These are phyloP conservation scores for Cataglyphis albicans DNA, from an alignment of 2,888 invertebrate genomes.

Conservation along the genomic window DNA sequence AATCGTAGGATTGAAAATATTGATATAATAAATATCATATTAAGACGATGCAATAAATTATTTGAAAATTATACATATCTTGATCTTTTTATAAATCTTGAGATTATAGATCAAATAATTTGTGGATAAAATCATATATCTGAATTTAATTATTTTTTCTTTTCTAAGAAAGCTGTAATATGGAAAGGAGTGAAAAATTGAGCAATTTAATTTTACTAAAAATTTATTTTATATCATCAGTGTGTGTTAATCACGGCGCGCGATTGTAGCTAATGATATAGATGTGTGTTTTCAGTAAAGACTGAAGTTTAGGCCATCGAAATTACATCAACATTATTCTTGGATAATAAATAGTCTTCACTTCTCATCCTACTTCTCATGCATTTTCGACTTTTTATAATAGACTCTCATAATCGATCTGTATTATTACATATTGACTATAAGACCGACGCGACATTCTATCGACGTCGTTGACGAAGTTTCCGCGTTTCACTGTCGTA, in stretches of 20 bases:
- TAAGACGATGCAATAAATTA: too few species aligned
- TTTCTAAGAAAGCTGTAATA: not conserved
- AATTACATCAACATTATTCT: constrained; percentile 60
- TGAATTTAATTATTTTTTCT: not conserved
- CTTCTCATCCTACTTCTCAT: not conserved
- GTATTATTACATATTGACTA: constrained; percentile 44
- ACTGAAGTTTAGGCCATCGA: constrained; percentile 77
- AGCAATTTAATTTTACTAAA: constrained; percentile 66
- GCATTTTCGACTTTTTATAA: constrained; percentile 16
- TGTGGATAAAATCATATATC: not conserved
- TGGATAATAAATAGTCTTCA: constrained; percentile 30
- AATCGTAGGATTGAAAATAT: not conserved
- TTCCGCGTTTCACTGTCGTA: constrained; percentile 14
- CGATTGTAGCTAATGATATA: constrained; percentile 62
- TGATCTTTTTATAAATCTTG: not conserved
- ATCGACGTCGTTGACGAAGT: constrained; percentile 18
- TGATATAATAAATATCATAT: not conserved
- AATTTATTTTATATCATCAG: constrained; percentile 75
- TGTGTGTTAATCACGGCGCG: constrained; percentile 69
- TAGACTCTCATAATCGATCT: not conserved
- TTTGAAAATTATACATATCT: not conserved
- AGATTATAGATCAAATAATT: not conserved
- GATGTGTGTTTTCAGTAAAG: constrained; percentile 58
- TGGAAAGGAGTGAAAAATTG: not conserved
- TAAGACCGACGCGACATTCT: constrained; percentile 8